A percentile compares a stretch with the other conserved stretches of the same genome.
phyloP scores from a whole-genome alignment of 2,888 invertebrate genomes.

The Troides oblongomaculatus region DNA sequence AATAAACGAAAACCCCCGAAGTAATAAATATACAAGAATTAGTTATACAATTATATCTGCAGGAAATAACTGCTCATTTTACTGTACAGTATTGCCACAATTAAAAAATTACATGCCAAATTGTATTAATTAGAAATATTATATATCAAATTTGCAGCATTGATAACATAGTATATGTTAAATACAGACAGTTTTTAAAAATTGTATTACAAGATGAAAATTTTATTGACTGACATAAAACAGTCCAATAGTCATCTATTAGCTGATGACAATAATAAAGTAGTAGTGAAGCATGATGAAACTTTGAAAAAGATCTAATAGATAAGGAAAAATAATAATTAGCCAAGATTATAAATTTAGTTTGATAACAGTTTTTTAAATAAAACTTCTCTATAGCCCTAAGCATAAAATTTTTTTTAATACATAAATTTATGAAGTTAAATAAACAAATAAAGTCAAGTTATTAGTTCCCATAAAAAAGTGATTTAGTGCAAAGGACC shows the following conservation, averaged over 20 bases:
- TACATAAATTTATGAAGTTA: too few species aligned
- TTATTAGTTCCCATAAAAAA: too few species aligned
- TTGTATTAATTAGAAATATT: conserved; percentile 43
- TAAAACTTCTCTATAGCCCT: too few species aligned
- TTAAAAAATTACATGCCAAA: conserved; percentile 28
- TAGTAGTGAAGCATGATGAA: background rate
- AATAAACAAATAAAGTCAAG: too few species aligned
- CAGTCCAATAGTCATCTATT: background rate
- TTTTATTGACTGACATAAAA: background rate
- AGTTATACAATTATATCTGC: conserved; percentile 57
- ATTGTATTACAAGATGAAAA: background rate
- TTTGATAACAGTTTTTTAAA: too few species aligned
- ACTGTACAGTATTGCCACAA: conserved; percentile 43
- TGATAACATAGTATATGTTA: conserved; percentile 1
- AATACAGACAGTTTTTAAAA: conserved; percentile 6
- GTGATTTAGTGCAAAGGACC: too few species aligned
- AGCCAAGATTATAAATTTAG: too few species aligned
- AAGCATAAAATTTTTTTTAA: too few species aligned
- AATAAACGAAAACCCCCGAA: conserved; percentile 45
- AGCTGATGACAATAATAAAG: too few species aligned
- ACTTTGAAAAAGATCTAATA: background rate
- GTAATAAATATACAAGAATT: conserved; percentile 66
- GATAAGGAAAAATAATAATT: too few species aligned
- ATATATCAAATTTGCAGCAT: conserved; percentile 47
- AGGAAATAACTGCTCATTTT: conserved; percentile 53